Base-by-base conservation (phyloP, 2,797 vertebrate species). In the Centropyge bicolor region DNA sequence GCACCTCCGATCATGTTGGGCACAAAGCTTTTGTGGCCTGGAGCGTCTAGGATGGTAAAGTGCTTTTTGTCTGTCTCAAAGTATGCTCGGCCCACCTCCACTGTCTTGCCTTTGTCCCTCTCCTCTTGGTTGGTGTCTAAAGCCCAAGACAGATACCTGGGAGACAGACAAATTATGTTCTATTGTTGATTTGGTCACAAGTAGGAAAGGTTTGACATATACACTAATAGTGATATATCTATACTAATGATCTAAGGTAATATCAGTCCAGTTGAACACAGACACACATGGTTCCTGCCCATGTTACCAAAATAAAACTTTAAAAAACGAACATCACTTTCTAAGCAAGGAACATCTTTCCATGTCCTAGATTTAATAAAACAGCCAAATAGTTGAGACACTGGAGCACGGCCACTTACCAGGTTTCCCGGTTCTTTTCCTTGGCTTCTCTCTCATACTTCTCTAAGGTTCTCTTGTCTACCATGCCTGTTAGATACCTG, bases 401-500 rank as follows among this genome's bases (percentile, higher is more conserved):
- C 27, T 63, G 43, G 3, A 8, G 13, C 2, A 43, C 9, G 22
- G 0, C 3, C 22, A 76, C 93, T 93, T 95, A 99, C 98, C 98
- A 99, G 86, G 98, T 99, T 96, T 99, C 98, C 94, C 98, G 96
- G 95, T 99, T 99, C 94, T 99, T 99, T 81, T 99, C 98, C 95
- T 99, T 99, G 89, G 98, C 98, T 95, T 99, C 98, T 91, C 97
- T 95, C 92, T 99, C 98, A 0, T 99, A 99, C 91, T 99, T 99
- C 91, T 99, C 98, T 90, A 99, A 96, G 78, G 98, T 99, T 89
- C 98, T 96, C 94, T 99, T 99, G 86, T 99, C 98, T 90, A 99
- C 98, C 98, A 99, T 99, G 73, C 98, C 98, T 6, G 98, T 99
- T 90, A 99, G 95, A 91, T 98, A 99, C 98, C 98, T 99, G 81